Conservation (phyloP, 2,888 invertebrate species). For the Pardosa pseudoannulata region DNA sequence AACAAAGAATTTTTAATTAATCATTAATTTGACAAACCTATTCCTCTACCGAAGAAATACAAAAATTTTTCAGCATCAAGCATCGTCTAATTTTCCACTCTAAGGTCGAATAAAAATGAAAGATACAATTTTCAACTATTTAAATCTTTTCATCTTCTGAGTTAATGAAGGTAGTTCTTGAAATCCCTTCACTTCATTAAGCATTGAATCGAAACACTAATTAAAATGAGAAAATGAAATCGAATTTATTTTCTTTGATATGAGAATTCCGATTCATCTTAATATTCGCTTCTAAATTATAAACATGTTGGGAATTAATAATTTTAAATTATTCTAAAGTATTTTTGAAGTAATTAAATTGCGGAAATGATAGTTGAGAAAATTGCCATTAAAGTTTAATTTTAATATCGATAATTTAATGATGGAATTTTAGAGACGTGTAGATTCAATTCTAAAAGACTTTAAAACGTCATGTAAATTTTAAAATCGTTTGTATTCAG, state of each 20-base stretch:
- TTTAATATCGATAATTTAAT: not conserved
- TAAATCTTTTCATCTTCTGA: not conserved
- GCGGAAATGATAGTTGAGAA: conserved; percentile 5
- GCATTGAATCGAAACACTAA: not conserved
- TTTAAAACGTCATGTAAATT: no score
- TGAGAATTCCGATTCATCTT: not conserved
- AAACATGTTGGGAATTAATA: not conserved
- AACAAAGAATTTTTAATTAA: not conserved
- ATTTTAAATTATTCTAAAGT: conserved; percentile 1
- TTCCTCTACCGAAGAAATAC: not conserved
- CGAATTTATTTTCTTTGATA: not conserved
- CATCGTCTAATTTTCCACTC: no score
- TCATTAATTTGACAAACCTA: not conserved
- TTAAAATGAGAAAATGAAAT: conserved; percentile 9
- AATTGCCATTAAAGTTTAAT: not conserved
- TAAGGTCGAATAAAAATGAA: not conserved
- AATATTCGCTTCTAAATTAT: not conserved
- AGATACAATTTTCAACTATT: not conserved
- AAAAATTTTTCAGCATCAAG: not conserved
- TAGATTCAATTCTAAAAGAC: no score
- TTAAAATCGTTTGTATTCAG: no score
- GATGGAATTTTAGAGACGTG: not conserved
- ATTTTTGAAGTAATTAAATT: not conserved
- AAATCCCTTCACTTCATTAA: not conserved
- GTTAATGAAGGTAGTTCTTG: not conserved